phyloP scores from a whole-genome alignment of 2,888 invertebrate genomes.

The Oxystoma pomonae region DNA sequence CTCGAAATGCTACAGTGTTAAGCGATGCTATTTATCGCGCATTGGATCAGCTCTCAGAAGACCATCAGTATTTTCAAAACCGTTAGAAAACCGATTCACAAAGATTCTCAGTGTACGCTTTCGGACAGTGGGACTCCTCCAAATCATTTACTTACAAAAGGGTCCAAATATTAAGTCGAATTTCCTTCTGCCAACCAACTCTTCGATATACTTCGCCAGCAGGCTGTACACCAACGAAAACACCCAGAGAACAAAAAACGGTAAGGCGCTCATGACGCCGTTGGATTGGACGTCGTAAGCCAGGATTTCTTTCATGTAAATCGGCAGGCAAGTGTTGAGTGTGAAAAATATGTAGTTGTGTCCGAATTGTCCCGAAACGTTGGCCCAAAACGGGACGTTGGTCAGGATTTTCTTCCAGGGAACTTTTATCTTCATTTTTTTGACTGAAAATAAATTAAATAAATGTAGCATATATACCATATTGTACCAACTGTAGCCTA shows the following conservation, averaged over 20 bases:
- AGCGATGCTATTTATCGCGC: too few relatives aligned
- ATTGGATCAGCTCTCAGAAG: too few relatives aligned
- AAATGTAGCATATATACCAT: too few relatives aligned
- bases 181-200: not conserved
- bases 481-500: too few relatives aligned
- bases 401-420: slow-evolving; percentile 24
- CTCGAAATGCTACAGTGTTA: too few relatives aligned
- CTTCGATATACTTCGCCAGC: slow-evolving; percentile 5
- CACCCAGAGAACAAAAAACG: slow-evolving; percentile 18
- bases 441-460: not conserved
- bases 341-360: slow-evolving; percentile 65
- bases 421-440: slow-evolving; percentile 10
- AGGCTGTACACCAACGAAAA: slow-evolving; percentile 10
- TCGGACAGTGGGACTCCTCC: too few relatives aligned
- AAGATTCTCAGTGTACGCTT: too few relatives aligned
- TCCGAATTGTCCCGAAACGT: slow-evolving; percentile 63
- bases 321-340: slow-evolving; percentile 61
- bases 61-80: too few relatives aligned
- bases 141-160: slow-evolving; percentile 11
- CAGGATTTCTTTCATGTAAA: slow-evolving; percentile 44
- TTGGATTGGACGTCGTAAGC: slow-evolving; percentile 15
- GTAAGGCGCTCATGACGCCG: slow-evolving; percentile 15
- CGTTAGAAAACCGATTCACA: too few relatives aligned
- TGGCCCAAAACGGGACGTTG: slow-evolving; percentile 25
- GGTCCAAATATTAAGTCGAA: slow-evolving; percentile 16